phyloP scores from a whole-genome alignment of 2,797 vertebrate genomes.

The Clarias platycephalus region DNA sequence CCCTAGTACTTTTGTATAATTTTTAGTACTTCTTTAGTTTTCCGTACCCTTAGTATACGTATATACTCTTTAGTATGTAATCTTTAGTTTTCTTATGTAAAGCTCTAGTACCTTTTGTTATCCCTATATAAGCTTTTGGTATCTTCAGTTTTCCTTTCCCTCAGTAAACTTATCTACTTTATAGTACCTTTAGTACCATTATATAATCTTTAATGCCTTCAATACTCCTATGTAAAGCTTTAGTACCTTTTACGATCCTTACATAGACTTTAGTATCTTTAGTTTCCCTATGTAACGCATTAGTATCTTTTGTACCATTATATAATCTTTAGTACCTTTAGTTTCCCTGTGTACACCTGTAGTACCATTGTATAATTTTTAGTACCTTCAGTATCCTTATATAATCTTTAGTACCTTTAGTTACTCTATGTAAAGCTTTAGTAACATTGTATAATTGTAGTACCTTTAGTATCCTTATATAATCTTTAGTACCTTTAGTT shows the following conservation, averaged over 20 bases:
- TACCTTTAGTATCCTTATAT: neutral
- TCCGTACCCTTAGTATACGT: neutral
- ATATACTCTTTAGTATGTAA: neutral
- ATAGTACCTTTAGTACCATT: too few relatives aligned
- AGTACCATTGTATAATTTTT: neutral
- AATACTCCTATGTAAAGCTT: neutral
- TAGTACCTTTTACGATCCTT: neutral
- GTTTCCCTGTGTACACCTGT: neutral
- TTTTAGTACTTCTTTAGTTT: too few relatives aligned
- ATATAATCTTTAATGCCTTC: too few relatives aligned
- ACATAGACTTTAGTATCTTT: neutral
- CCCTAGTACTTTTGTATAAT: neutral
- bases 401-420: too few relatives aligned
- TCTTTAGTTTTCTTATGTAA: neutral
- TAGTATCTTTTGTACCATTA: neutral
- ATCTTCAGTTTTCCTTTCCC: neutral
- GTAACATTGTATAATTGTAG: too few relatives aligned
- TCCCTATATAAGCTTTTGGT: too few relatives aligned
- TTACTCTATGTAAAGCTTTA: too few relatives aligned
- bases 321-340: too few relatives aligned
- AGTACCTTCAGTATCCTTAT: neutral
- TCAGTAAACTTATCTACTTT: neutral
- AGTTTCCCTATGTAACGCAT: neutral
- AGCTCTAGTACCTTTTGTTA: neutral
- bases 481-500: neutral